These are phyloP conservation scores for Drosophila paulistorum DNA, from an alignment of 1,140 invertebrate species.

Conservation along the genomic window DNA sequence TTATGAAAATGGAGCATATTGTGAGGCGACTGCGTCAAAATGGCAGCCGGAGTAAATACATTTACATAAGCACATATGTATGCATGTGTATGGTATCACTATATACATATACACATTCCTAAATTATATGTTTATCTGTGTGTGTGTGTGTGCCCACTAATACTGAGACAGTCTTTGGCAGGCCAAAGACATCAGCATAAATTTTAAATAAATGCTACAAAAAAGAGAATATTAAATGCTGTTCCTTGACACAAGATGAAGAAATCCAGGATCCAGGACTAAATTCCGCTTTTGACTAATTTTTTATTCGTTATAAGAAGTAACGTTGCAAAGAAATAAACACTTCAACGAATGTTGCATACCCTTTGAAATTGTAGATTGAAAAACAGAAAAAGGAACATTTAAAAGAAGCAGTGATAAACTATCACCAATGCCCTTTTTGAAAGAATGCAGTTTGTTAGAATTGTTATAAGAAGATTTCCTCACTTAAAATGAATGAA, in stretches of 20 bases:
- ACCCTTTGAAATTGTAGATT: not conserved
- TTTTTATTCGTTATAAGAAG: constrained; percentile 38
- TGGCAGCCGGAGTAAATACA: constrained; percentile 75
- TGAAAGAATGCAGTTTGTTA: no score
- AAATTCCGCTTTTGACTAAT: constrained; percentile 38
- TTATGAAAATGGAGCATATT: constrained; percentile 81
- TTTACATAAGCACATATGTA: constrained; percentile 60
- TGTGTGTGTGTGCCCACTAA: not conserved
- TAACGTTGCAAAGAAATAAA: not conserved
- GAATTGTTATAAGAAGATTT: no score
- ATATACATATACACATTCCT: not conserved
- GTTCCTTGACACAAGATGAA: constrained; percentile 35
- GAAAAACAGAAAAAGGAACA: no score
- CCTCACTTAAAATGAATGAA: no score
- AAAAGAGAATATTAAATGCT: constrained; percentile 77
- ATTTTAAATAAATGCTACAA: constrained; percentile 75
- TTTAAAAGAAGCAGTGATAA: no score
- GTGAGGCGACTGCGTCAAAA: constrained; percentile 74
- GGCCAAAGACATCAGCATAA: constrained; percentile 77
- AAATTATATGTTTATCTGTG: constrained; percentile 24
- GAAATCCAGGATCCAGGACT: constrained; percentile 24
- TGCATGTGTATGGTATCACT: no score
- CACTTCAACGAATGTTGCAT: not conserved
- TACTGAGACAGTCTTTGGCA: constrained; percentile 30
- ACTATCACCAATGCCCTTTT: no score